Percentiles rank a stretch among this genome's conserved stretches.
phyloP scores from a whole-genome alignment of 2,888 invertebrate species.

The Hemistola chrysoprasaria region DNA sequence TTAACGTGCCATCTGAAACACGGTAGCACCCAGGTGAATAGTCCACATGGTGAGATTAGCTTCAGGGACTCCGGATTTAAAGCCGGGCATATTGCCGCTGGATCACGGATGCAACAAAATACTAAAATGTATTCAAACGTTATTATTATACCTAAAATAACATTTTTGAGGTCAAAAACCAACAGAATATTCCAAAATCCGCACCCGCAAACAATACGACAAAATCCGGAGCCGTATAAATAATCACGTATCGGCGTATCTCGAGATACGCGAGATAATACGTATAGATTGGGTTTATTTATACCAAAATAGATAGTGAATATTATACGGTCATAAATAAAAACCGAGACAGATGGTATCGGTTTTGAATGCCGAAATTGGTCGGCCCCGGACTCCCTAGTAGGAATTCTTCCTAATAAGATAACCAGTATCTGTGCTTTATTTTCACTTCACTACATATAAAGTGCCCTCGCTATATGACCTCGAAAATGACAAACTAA shows the following conservation, averaged over 20 bases:
- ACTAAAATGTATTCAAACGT: no score
- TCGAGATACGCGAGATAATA: slow-evolving; percentile 53
- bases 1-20: no score
- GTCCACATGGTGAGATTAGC: no score
- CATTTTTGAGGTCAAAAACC: no score
- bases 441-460: slow-evolving; percentile 15
- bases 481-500: no score
- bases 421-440: slow-evolving; percentile 33
- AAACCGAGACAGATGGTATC: slow-evolving; percentile 59
- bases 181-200: slow-evolving; percentile 9
- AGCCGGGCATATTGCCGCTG: no score
- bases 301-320: slow-evolving; percentile 56
- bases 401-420: slow-evolving; percentile 39
- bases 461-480: no score
- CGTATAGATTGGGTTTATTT: slow-evolving; percentile 56
- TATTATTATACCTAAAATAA: no score
- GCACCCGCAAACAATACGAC: slow-evolving; percentile 34
- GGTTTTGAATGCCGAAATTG: slow-evolving; percentile 46
- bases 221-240: slow-evolving; percentile 44
- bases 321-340: slow-evolving; percentile 61
- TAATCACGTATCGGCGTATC: slow-evolving; percentile 47
- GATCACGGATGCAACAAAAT: no score
- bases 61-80: no score
- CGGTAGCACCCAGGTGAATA: no score
- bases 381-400: slow-evolving; percentile 33